phyloP scores from a whole-genome alignment of 2,113 vertebrate genomes.

The Anser cygnoides region DNA sequence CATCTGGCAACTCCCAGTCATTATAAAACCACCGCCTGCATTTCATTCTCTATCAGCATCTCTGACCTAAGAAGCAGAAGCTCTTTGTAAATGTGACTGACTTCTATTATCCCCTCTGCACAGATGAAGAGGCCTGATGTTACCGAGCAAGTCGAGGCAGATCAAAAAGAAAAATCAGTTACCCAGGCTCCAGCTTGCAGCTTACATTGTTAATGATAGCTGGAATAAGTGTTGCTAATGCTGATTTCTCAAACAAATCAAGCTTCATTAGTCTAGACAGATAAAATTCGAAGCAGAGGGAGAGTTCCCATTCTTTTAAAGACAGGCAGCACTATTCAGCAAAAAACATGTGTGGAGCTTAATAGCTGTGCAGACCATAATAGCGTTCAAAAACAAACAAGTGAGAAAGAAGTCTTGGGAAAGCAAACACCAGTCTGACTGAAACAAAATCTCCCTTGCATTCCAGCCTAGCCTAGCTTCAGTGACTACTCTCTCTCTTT shows the following conservation, averaged over 20 bases:
- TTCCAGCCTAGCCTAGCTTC: background rate
- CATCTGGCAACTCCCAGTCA: background rate
- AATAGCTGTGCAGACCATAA: background rate
- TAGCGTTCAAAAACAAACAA: background rate
- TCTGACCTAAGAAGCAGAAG: background rate
- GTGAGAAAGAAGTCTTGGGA: background rate
- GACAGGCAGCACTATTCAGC: background rate
- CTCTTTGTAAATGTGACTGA: background rate
- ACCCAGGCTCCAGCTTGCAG: background rate
- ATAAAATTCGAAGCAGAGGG: background rate
- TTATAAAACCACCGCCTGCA: conserved; percentile 26
- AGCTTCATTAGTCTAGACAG: background rate
- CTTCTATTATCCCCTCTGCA: background rate
- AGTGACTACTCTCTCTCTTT: background rate
- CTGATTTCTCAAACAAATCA: background rate
- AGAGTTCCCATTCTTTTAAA: background rate
- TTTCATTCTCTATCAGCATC: background rate
- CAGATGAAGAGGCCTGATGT: background rate
- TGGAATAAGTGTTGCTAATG: background rate
- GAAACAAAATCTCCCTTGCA: background rate
- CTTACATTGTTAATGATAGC: too few relatives aligned
- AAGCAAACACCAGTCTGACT: background rate
- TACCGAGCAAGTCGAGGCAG: background rate
- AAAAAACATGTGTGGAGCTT: background rate
- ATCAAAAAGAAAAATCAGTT: background rate